Conservation (phyloP, 1,140 invertebrate genomes). For the Hestina assimilis region DNA sequence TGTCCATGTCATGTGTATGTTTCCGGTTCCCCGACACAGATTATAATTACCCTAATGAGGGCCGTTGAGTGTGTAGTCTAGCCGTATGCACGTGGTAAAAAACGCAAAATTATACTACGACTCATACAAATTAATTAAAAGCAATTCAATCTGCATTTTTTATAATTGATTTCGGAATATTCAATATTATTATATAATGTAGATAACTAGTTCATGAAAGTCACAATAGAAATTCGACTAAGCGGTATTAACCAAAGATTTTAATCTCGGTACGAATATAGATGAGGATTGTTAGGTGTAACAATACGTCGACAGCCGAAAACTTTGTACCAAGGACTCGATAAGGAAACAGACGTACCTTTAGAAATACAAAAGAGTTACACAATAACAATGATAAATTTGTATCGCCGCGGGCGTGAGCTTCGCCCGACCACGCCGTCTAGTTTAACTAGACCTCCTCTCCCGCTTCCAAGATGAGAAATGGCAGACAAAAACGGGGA, state of each 20-base stretch:
- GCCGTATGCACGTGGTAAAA: too few species aligned
- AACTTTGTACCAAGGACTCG: conserved; percentile 4
- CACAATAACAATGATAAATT: conserved; percentile 68
- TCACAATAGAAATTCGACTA: neutral
- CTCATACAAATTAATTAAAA: too few species aligned
- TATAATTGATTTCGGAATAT: too few species aligned
- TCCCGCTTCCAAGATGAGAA: conserved; percentile 11
- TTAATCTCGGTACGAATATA: neutral
- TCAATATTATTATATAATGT: too few species aligned
- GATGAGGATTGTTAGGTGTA: neutral
- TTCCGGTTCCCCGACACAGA: too few species aligned
- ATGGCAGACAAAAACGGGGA: conserved; percentile 16
- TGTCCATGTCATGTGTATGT: too few species aligned
- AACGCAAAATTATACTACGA: too few species aligned
- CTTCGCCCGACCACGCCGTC: conserved; percentile 38
- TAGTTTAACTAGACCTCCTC: conserved; percentile 40
- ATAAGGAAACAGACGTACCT: conserved; percentile 36
- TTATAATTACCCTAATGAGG: too few species aligned
- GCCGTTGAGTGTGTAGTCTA: too few species aligned
- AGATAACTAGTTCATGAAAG: too few species aligned
- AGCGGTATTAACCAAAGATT: neutral
- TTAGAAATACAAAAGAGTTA: conserved; percentile 50
- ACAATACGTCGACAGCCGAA: conserved; percentile 20
- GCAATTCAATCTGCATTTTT: too few species aligned
- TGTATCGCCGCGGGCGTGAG: conserved; percentile 53